Conservation (phyloP, 2,797 vertebrate genomes). For the Pseudomugil tenellus region DNA sequence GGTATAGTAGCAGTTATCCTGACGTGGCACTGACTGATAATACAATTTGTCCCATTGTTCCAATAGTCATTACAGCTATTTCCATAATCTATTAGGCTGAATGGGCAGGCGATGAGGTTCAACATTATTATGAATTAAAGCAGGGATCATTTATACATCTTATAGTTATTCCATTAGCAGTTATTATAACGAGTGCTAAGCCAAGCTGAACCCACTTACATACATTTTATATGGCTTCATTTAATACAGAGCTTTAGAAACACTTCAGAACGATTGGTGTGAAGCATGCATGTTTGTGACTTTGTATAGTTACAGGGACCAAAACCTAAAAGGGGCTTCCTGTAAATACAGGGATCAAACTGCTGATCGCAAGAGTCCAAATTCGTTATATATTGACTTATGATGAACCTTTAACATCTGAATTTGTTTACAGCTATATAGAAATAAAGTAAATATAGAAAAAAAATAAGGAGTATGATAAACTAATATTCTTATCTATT, state of each 20-base stretch:
- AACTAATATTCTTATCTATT: too few relatives aligned
- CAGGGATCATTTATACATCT: conserved; percentile 69
- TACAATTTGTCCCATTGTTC: conserved; percentile 76
- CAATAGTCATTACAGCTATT: conserved; percentile 73
- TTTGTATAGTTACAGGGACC: not conserved
- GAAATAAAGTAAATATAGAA: not conserved
- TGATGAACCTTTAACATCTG: not conserved
- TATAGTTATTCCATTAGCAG: conserved; percentile 71
- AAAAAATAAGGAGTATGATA: too few relatives aligned
- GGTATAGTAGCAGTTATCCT: conserved; percentile 41
- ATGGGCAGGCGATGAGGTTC: conserved; percentile 66
- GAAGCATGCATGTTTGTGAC: not conserved
- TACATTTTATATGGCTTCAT: conserved; percentile 63
- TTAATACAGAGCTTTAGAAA: conserved; percentile 50
- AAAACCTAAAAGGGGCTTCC: not conserved
- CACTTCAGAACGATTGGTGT: conserved; percentile 39
- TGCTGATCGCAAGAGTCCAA: not conserved
- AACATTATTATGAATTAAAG: conserved; percentile 74
- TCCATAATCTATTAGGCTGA: conserved; percentile 74
- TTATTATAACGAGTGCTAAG: conserved; percentile 56
- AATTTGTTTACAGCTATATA: not conserved
- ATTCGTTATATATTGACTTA: not conserved
- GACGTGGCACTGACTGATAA: conserved; percentile 64
- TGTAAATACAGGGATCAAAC: not conserved
- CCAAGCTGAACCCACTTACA: conserved; percentile 66